Base-by-base conservation (phyloP, 2,888 invertebrate species). In the Conistra vaccinii region DNA sequence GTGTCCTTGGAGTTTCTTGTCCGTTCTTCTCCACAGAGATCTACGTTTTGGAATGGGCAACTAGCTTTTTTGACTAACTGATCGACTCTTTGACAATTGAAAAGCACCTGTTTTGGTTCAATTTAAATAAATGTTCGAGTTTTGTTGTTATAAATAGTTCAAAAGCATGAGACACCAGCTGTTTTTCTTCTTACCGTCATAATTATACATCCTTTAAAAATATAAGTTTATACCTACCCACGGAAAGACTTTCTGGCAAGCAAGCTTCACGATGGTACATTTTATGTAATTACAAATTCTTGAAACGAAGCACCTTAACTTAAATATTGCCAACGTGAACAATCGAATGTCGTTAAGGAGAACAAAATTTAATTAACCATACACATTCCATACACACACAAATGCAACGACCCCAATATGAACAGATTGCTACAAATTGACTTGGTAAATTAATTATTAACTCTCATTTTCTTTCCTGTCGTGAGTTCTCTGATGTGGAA, bases 351-450 rank as follows among this genome's bases (percentile, higher is more conserved):
- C n/a, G 17, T n/a, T 3, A 5, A n/a, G 4, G 10, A 62, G 20
- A 61, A 23, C 20, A 10, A 51, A 51, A 66, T 35, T 55, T 0
- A 53, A 53, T 26, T 35, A 55, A 9, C 5, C 6, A 12, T 55
- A n/a, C 26, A n/a, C 26, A 35, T 23, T 60, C n/a, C n/a, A n/a
- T 57, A 39, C 39, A 23, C 35, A 12, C 23, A 17, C 51, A 29
- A 51, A 51, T 42, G 2, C 17, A 20, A 23, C 17, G n/a, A 39
- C 17, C 17, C 3, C 26, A 23, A 48, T 23, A 17, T 10, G 35
- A 42, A 26, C 61, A 51, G 32, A 42, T 76, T 61, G 51, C 62
- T 51, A 76, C 14, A 51, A 51, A 76, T 42, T 7, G 48, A 17
- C 29, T 42, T 7, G 6, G 29, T 23, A 32, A 76, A 23, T 71